A percentile compares a stretch with the other conserved stretches of the same genome.
Conservation (phyloP, 2,113 vertebrate genomes). For the Indicator indicator region DNA sequence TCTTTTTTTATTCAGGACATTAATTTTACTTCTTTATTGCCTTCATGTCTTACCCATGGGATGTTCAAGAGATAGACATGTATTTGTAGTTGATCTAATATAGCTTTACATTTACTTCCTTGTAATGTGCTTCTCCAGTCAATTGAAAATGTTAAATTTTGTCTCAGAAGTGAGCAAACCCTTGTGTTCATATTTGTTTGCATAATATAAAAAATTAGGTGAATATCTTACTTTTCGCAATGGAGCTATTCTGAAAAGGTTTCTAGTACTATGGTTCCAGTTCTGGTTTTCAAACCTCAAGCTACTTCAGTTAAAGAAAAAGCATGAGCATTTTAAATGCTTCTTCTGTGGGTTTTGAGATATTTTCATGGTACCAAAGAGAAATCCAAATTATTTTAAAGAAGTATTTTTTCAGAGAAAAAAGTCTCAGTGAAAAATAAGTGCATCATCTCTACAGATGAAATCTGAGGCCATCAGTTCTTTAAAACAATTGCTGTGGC, state of each 20-base stretch:
- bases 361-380: neutral
- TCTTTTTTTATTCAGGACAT: neutral
- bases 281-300: neutral
- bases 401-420: neutral
- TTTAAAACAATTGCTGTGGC: neutral
- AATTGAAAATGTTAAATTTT: neutral
- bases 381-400: neutral
- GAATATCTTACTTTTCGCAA: neutral
- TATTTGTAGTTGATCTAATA: neutral
- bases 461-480: neutral
- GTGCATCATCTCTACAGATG: neutral
- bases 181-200: neutral
- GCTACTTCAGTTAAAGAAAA: neutral
- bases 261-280: neutral
- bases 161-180: neutral
- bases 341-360: neutral
- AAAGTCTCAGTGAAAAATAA: neutral
- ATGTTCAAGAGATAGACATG: neutral
- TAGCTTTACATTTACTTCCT: neutral
- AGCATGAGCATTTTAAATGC: accelerated
- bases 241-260: neutral
- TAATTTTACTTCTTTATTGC: neutral
- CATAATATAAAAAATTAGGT: neutral
- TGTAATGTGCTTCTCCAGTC: neutral
- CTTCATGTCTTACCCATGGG: neutral